Evolutionary conservation across 1,140 invertebrate genomes (phyloP).

Genomic region (Lasaia peninsularis): DNA sequence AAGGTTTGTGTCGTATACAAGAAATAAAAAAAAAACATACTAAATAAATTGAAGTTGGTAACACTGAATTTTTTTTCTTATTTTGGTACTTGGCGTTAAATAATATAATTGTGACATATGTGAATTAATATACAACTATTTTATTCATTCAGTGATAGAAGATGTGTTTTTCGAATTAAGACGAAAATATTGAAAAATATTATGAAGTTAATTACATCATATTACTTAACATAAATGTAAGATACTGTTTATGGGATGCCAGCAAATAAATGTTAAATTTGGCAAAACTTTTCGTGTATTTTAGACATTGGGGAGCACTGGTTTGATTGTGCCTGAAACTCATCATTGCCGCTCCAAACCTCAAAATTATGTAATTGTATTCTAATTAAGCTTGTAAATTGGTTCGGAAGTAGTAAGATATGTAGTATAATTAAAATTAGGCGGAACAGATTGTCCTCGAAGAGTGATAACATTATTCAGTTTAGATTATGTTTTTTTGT

Average conservation of each 20-base stretch:
- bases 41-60: no score
- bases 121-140: no score
- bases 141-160: no score
- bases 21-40: no score
- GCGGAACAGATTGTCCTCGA: conserved; percentile 53
- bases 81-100: no score
- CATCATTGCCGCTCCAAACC: conserved; percentile 75
- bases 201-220: no score
- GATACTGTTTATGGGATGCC: background rate
- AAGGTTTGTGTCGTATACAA: conserved; percentile 4
- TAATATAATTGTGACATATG: no score
- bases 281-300: conserved; percentile 52
- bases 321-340: conserved; percentile 75
- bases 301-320: conserved; percentile 65
- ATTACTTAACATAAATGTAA: background rate
- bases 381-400: conserved; percentile 60
- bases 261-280: conserved; percentile 12
- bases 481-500: conserved; percentile 60
- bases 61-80: no score
- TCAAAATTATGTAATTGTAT: conserved; percentile 73
- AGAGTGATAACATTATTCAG: conserved; percentile 77
- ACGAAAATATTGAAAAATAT: no score
- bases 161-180: no score
- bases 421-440: conserved; percentile 51
- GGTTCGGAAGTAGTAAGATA: conserved; percentile 53